These are phyloP conservation scores for Anadara kagoshimensis DNA, from an alignment of 1,140 invertebrate genomes.

Conservation along the genomic window DNA sequence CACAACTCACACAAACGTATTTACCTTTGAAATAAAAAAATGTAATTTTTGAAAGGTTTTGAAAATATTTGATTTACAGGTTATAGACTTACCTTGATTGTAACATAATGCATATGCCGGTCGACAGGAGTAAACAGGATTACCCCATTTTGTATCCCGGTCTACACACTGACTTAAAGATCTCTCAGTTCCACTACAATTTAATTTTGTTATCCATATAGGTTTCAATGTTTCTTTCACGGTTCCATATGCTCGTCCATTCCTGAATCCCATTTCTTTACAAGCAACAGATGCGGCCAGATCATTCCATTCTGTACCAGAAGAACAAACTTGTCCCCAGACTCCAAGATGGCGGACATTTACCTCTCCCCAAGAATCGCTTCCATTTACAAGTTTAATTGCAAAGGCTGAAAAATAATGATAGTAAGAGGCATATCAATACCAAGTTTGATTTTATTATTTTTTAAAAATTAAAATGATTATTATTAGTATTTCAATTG, in stretches of 20 bases:
- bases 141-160: constrained; percentile 47
- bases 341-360: constrained; percentile 47
- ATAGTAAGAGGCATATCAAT: background rate
- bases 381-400: constrained; percentile 43
- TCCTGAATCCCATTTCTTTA: constrained; percentile 39
- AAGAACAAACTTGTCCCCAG: constrained; percentile 56
- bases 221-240: constrained; percentile 52
- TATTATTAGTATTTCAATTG: background rate
- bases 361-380: constrained; percentile 44
- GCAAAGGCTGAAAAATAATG: constrained; percentile 44
- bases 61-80: background rate
- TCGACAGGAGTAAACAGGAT: constrained; percentile 43
- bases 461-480: background rate
- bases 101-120: constrained; percentile 57
- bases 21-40: no score
- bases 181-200: constrained; percentile 52
- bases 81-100: constrained; percentile 31
- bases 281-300: constrained; percentile 54
- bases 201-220: constrained; percentile 81
- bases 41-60: background rate
- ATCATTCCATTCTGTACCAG: constrained; percentile 57
- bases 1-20: no score
- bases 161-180: constrained; percentile 52
- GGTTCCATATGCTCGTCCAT: constrained; percentile 52
- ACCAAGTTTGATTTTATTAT: background rate